phyloP scores from a whole-genome alignment of 2,113 vertebrate species.

The Catharus minimus region DNA sequence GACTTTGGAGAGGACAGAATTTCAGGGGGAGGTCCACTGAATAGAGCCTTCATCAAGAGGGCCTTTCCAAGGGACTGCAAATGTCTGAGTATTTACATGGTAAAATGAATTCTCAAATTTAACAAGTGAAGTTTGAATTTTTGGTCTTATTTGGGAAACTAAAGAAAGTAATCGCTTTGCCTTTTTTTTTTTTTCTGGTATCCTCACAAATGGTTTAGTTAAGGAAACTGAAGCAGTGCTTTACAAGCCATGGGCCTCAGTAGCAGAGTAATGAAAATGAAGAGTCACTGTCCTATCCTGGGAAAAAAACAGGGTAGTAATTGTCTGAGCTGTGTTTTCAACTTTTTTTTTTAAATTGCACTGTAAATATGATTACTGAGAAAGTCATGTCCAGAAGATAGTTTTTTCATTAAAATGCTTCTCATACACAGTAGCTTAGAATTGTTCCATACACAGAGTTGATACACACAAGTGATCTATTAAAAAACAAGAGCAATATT shows the following conservation, averaged over 20 bases:
- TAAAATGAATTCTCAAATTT: not conserved
- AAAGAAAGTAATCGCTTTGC: not conserved
- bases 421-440: not conserved
- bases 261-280: not conserved
- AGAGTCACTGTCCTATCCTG: not conserved
- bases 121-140: not conserved
- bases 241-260: not conserved
- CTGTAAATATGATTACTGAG: not conserved
- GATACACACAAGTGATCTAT: not conserved
- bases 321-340: not conserved
- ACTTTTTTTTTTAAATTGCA: not conserved
- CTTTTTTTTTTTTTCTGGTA: not conserved
- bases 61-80: not conserved
- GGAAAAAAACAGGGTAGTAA: not conserved
- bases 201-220: not conserved
- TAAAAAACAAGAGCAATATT: not conserved
- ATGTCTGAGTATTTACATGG: not conserved
- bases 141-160: not conserved
- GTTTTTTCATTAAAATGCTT: not conserved
- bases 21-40: not conserved
- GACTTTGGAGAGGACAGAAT: not conserved
- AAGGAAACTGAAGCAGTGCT: not conserved
- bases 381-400: accelerated
- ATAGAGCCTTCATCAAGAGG: not conserved
- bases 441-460: not conserved